Evolutionary conservation across 2,113 vertebrate species (phyloP).

Genomic region (Orthonyx spaldingii): DNA sequence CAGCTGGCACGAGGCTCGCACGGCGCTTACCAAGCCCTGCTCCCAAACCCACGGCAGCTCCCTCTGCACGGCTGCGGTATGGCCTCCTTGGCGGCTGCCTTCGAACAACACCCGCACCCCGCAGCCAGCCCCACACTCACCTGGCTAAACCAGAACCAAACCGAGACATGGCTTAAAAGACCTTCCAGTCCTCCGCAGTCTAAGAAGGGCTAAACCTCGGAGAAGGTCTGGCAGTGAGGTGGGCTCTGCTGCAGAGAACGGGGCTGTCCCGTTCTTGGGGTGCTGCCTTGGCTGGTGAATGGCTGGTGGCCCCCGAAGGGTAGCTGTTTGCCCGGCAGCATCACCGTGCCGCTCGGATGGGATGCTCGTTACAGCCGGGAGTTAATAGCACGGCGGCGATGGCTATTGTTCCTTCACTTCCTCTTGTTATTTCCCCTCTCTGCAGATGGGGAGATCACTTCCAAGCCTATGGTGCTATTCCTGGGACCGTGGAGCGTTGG

Average conservation of each 20-base stretch:
- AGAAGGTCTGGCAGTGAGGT: neutral
- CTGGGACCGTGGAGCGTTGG: conserved; percentile 98
- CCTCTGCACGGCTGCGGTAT: neutral
- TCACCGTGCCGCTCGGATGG: neutral
- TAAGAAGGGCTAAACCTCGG: neutral
- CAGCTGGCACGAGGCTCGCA: neutral
- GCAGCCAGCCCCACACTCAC: neutral
- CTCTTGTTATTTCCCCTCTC: conserved; percentile 47
- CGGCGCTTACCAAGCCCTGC: neutral
- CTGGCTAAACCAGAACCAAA: neutral
- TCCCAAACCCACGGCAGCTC: neutral
- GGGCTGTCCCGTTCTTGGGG: neutral
- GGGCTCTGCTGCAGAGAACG: neutral
- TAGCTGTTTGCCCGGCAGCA: neutral
- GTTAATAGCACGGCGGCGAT: neutral
- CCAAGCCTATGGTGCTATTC: conserved; percentile 98
- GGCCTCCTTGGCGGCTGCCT: neutral
- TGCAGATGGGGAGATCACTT: conserved; percentile 96
- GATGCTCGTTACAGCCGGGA: neutral
- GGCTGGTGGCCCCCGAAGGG: neutral
- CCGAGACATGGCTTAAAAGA: neutral
- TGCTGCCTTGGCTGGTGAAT: neutral
- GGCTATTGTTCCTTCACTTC: conserved; percentile 29
- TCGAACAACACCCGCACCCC: neutral
- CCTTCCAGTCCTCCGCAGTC: neutral